Evolutionary conservation across 2,797 vertebrate species (phyloP), one percentile per base, ranked within the genome.

Genomic region (Ctenosaura bakeri): DNA sequence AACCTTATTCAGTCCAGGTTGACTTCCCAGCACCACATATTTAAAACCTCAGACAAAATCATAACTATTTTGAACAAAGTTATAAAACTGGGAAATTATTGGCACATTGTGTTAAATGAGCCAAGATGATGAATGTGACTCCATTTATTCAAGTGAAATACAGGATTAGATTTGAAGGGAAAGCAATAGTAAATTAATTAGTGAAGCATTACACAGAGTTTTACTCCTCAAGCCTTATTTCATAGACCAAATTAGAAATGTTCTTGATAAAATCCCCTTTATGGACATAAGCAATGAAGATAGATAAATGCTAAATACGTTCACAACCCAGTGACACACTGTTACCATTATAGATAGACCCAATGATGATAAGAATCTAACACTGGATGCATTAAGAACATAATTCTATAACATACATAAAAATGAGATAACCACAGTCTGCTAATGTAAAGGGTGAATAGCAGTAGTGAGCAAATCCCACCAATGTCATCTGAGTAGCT

Each of bases 121-220:
- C 5, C 77, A 80, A 38, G n/a, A 3, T 3, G n/a, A 35, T 69
- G 7, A 14, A 16, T 54, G 16, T 66, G 10, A 24, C 12, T 80
- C 59, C 20, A 66, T 66, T 87, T 66, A 88, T 66, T 66, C 9
- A 87, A 79, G 18, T 50, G 59, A 78, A 50, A 84, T 24, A 78
- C 26, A 62, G 85, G 85, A 64, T 32, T 87, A 77, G n/a, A 35
- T 13, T 78, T 77, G 85, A 77, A 56, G 26, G 69, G 20, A 64
- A 87, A 77, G 24, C 22, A 62, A 77, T 18, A 32, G 74, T 29
- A 87, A 78, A 87, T 87, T 62, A 59, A 86, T 86, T 62, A 76
- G 32, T 59, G n/a, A 86, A 59, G 24, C 46, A 78, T 64, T 78
- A 50, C 26, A 62, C 14, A 78, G 74, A 87, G 24, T 26, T 50